Evolutionary conservation across 2,888 invertebrate species (phyloP), one percentile per base, ranked within the genome.

Genomic region (Resseliella maxima): DNA sequence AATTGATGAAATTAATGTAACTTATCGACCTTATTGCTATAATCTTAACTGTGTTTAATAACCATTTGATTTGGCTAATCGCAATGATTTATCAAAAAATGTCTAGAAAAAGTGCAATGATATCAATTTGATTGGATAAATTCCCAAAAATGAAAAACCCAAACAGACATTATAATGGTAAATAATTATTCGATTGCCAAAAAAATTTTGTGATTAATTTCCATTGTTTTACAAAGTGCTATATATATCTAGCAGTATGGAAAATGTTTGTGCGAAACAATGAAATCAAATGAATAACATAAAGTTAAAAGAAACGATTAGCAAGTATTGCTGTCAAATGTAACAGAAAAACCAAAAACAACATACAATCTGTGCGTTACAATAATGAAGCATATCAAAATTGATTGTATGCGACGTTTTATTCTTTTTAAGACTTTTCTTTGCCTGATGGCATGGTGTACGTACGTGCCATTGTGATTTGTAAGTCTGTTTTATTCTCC

Each of bases 361-460:
- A 3, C 5, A 50, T 8, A 50, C 15, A 59, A 6, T 5, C 59
- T 35, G 12, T 31, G 1, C 31, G 72, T 72, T 15, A 0, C 31
- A 31, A 31, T 72, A 72, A 72, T 72, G 27, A 18, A 72, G 72
- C 35, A 18, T 72, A 72, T 31, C 72, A 72, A 72, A 72, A 72
- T 72, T 72, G 72, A 72, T 27, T 72, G 72, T 18, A 72, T 72
- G 59, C 15, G 24, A 50, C 18, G 50, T 59, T 27, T 3, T 27
- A 8, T 31, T 18, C 18, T 50, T 50, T 50, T 50, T 50, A 2
- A 8, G 2, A 8, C 15, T 8, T 50, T 8, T 50, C 8, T 50
- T 15, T 50, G 8, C n/a, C n/a, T n/a, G 18, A 50, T 18, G 46
- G 46, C 8, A 41, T 8, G n/a, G n/a, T n/a, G n/a, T n/a, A n/a